Evolutionary conservation across 1,140 invertebrate genomes (phyloP).

Genomic region (Agrilus planipennis): DNA sequence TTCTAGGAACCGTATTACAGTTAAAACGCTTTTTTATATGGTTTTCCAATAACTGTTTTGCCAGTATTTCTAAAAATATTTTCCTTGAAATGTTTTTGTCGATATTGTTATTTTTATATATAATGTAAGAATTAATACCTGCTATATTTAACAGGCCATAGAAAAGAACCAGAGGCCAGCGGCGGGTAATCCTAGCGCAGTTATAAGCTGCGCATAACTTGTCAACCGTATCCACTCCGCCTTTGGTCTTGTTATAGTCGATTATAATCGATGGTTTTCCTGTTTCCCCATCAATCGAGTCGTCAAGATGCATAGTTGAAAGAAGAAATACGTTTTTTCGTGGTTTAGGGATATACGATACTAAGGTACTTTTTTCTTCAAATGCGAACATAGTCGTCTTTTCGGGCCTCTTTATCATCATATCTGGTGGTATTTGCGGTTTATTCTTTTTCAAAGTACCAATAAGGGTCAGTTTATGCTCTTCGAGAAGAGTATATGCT

Average conservation of each 20-base stretch:
- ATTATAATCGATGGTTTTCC: slow-evolving; percentile 1
- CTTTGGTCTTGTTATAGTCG: slow-evolving; percentile 1
- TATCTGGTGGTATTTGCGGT: neutral
- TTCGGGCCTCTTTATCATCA: neutral
- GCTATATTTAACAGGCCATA: slow-evolving; percentile 4
- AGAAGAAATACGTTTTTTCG: neutral
- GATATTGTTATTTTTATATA: neutral
- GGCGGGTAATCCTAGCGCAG: neutral
- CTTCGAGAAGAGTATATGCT: neutral
- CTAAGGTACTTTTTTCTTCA: neutral
- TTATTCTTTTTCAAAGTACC: slow-evolving; percentile 4
- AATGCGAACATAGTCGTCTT: neutral
- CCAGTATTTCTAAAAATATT: neutral
- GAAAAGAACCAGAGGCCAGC: slow-evolving; percentile 5
- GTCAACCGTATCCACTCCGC: slow-evolving; percentile 1
- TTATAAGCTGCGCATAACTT: neutral
- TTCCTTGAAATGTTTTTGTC: neutral
- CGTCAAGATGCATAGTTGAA: neutral
- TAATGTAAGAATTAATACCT: neutral
- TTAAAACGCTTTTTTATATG: neutral
- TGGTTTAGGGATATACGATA: neutral
- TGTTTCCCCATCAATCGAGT: neutral
- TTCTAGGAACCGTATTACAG: neutral
- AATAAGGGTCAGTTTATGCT: neutral
- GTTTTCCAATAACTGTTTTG: neutral